Evolutionary conservation across 2,888 invertebrate species (phyloP).

Genomic region (Drosophila emarginata): DNA sequence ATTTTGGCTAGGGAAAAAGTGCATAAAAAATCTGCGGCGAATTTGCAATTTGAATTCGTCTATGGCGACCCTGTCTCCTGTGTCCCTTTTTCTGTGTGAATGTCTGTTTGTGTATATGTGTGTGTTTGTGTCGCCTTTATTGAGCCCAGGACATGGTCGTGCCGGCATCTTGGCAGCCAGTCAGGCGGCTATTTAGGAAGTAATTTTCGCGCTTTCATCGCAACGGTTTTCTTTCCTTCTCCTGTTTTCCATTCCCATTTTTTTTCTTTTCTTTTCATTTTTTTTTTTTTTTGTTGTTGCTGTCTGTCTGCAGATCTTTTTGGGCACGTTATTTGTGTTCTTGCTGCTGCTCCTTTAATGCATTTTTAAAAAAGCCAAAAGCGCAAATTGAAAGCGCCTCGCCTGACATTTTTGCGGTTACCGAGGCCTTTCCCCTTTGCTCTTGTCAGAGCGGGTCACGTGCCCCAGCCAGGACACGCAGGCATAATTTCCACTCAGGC

Average conservation of each 20-base stretch:
- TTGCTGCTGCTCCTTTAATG: constrained; percentile 60
- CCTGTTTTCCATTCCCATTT: constrained; percentile 26
- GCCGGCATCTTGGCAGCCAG: constrained; percentile 67
- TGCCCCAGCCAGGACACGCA: constrained; percentile 60
- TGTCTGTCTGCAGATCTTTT: constrained; percentile 55
- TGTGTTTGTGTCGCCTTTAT: constrained; percentile 58
- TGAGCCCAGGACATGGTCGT: constrained; percentile 59
- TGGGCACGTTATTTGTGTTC: constrained; percentile 74
- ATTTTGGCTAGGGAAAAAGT: constrained; percentile 72
- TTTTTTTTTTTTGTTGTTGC: background rate
- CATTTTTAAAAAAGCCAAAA: constrained; percentile 77
- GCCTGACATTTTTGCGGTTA: constrained; percentile 54
- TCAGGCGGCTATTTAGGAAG: constrained; percentile 77
- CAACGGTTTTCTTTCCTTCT: constrained; percentile 32
- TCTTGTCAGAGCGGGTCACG: constrained; percentile 48
- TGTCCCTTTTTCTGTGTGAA: constrained; percentile 32
- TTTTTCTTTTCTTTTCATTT: constrained; percentile 6
- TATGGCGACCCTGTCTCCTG: constrained; percentile 38
- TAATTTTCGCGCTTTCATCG: constrained; percentile 75
- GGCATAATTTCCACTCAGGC: constrained; percentile 74
- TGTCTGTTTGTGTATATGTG: constrained; percentile 13
- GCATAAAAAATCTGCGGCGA: constrained; percentile 77
- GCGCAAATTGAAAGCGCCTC: constrained; percentile 73
- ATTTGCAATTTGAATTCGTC: constrained; percentile 74
- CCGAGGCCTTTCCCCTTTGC: background rate